Base-by-base conservation (phyloP, 2,113 vertebrate species). In the Pterocles orientalis region DNA sequence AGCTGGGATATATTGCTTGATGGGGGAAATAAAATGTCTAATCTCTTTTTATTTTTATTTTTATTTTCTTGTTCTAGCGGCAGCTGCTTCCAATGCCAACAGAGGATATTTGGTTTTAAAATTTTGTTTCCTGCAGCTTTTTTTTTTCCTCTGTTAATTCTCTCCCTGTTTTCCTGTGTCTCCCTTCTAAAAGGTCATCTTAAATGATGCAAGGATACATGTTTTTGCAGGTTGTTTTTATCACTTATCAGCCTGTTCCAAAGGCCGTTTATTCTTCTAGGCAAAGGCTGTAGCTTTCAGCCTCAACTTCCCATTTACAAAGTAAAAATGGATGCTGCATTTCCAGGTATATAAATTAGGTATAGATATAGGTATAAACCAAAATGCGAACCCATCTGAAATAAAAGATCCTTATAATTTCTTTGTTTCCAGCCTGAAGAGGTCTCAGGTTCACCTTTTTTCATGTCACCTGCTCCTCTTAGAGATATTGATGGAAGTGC, bases 1-100 rank as follows among this genome's bases (percentile, higher is more conserved):
- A 98, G 92, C 95, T 95, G 93, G 97, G 91, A 98, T 97, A 94
- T 96, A 97, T 96, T 95, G 91, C 96, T 98, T 97, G 97, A 98
- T 97, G 88, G 94, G 84, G 79, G 80, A 96, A 96, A 97, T 95
- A 97, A 97, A 98, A 96, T 6, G 47, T 92, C 43, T 76, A 91
- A 96, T 96, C 88, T 68, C 85, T 91, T 97, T 97, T 97, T 97
- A 94, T 97, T 97, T 97, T 95, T 93, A 83, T 96, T 96, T 97
- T 95, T 96, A 92, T 97, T 97, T 97, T 94, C 90, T 91, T 86
- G 58, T 62, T 51, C 86, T 73, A 90, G 82, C 5, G 4, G 90
- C 18, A 80, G 86, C 92, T 94, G 88, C 60, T 82, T 88, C 87
- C 87, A 85, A 88, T 88, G 95, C 91, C 86, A 95, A 21, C 33